These are phyloP conservation scores for Ptychoptera contaminata DNA, from an alignment of 2,888 invertebrate species.

Conservation along the genomic window DNA sequence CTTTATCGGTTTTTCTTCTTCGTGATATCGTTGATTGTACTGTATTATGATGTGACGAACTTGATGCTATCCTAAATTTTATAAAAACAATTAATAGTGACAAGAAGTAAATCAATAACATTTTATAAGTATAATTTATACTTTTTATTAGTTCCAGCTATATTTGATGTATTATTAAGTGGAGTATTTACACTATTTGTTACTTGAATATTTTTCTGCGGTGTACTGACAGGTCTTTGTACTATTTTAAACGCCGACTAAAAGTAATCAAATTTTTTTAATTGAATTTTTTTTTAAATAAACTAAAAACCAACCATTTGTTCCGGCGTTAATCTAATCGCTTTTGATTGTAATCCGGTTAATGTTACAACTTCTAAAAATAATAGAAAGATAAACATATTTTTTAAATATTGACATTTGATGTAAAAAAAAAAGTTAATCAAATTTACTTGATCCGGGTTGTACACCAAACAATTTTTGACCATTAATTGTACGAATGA, in stretches of 20 bases:
- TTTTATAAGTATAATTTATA: no score
- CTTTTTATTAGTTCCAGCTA: no score
- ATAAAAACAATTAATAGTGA: not conserved
- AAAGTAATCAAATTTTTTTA: not conserved
- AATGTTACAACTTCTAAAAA: no score
- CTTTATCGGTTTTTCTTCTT: constrained; percentile 54
- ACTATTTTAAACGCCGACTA: constrained; percentile 2
- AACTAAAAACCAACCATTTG: not conserved
- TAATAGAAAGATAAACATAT: no score
- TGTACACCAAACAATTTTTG: not conserved
- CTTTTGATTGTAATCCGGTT: not conserved
- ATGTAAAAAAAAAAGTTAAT: no score
- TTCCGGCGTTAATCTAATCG: constrained; percentile 2
- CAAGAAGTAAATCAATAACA: not conserved
- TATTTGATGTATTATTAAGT: no score
- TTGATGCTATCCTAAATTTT: not conserved
- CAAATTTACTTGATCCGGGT: no score
- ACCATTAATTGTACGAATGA: not conserved
- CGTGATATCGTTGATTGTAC: constrained; percentile 26
- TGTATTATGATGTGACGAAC: constrained; percentile 8
- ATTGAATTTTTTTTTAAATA: no score
- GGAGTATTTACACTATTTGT: not conserved
- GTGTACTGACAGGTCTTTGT: not conserved
- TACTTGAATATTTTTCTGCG: not conserved
- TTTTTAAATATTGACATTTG: no score